Base-by-base conservation (phyloP, 2,888 invertebrate genomes). In the Sussaba pulchella region DNA sequence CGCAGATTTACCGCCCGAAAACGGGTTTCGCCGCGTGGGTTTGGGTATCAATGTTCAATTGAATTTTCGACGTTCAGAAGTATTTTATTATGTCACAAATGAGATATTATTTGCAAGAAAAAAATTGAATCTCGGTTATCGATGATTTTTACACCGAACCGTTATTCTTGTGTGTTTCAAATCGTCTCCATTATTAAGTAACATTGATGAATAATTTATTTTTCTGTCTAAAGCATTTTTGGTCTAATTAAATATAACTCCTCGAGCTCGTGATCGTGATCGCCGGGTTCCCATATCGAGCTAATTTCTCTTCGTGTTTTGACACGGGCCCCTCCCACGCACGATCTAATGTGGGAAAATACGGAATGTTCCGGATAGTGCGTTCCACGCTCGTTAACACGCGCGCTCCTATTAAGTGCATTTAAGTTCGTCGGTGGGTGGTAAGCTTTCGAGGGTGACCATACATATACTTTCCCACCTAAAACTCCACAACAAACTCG, bases 301-400 rank as follows among this genome's bases (percentile, higher is more conserved):
- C 61, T 59, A 64, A 61, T 78, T 19, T 41, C 61, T 43, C 24
- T 39, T 63, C 84, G 84, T 91, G 90, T 90, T 91, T 89, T 91
- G 91, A 91, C 91, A 87, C 85, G 84, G 69, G 85, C 83, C 73
- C 89, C 88, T 87, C 89, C 90, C 88, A 87, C 89, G 86, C 88
- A 81, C 81, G 41, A 36, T 74, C 64, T 69, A 47, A 64, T 57
- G 57, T 39, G 71, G 71, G 57, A 59, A 69, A 36, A 50, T 45
- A 57, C 73, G 63, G 41, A 57, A 78, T 47, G 85, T 86, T 88
- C 87, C 86, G 86, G 85, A 83, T 83, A 83, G 83, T 85, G 82
- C 84, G 78, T 83, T 66, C 39, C n/a, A 36, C 54, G 36, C 63
- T 43, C 17, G 19, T 52, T 50, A 14, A 21, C 41, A 14, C 39